phyloP scores from a whole-genome alignment of 2,113 vertebrate genomes.

The human (Homo sapiens) region GRCh38 chr16:75363001-75363500 shows the following conservation, averaged over 20 bases:
- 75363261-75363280: background rate
- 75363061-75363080: background rate
- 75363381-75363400: background rate
- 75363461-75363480: too few species aligned
- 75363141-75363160: background rate
- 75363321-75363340: background rate
- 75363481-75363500: too few species aligned
- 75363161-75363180: background rate
- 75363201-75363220: slow-evolving; percentile 8
- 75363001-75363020: background rate
- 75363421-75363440: too few species aligned
- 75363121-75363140: background rate
- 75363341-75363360: background rate
- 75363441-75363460: too few species aligned
- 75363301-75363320: background rate
- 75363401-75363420: too few species aligned
- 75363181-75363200: slow-evolving; percentile 43
- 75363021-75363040: background rate
- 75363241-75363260: background rate
- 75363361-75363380: background rate
- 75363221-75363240: slow-evolving; percentile 20
- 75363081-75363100: background rate
- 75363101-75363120: background rate
- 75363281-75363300: background rate
- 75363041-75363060: background rate